Conservation (phyloP, 1,140 invertebrate species). For the Aphelinus atriplicis region DNA sequence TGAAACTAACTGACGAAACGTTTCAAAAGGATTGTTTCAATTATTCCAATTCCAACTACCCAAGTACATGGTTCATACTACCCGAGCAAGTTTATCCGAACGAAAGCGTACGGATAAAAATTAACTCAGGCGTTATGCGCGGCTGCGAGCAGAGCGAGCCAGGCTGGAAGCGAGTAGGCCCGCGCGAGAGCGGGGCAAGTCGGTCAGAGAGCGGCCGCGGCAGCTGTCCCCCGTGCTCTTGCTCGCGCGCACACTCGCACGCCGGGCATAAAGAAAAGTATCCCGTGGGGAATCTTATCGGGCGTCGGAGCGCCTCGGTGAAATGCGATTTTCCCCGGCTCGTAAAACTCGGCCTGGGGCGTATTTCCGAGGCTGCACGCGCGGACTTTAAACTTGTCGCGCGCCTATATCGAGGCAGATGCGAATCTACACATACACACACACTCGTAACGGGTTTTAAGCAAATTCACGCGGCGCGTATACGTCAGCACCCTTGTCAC, state of each 20-base stretch:
- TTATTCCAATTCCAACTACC: too few relatives aligned
- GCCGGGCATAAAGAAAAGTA: not conserved
- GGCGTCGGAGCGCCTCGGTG: not conserved
- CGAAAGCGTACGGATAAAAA: too few relatives aligned
- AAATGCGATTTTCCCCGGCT: constrained; percentile 30
- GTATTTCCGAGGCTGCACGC: not conserved
- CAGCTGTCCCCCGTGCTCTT: not conserved
- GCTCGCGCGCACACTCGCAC: not conserved
- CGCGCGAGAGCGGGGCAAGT: not conserved
- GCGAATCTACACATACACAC: not conserved
- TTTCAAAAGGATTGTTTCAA: too few relatives aligned
- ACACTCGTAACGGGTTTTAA: not conserved
- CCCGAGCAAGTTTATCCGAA: too few relatives aligned
- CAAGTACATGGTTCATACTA: too few relatives aligned
- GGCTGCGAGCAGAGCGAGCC: too few relatives aligned
- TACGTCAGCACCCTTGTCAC: constrained; percentile 38
- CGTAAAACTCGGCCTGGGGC: not conserved
- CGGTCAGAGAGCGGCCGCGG: constrained; percentile 14
- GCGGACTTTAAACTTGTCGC: constrained; percentile 33
- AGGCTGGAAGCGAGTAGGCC: not conserved
- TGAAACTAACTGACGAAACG: too few relatives aligned
- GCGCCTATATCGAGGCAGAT: constrained; percentile 14
- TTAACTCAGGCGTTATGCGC: too few relatives aligned
- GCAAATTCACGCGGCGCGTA: constrained; percentile 6
- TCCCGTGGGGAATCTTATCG: constrained; percentile 27